These are phyloP conservation scores for Tympanuchus pallidicinctus DNA, from an alignment of 2,113 vertebrate species.

Conservation along the genomic window DNA sequence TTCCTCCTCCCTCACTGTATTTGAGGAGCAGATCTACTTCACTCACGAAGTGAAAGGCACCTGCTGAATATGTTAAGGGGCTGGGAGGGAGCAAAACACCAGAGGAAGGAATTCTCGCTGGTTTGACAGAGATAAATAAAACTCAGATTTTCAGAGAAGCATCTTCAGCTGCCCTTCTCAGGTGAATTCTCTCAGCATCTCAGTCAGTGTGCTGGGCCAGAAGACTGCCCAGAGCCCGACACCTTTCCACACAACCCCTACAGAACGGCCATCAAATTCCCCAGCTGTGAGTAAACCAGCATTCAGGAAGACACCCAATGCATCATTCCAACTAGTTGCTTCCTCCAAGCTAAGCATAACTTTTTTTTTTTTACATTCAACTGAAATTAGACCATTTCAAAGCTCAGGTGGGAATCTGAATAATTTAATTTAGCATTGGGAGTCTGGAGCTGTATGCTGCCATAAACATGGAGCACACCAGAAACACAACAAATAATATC, in stretches of 20 bases:
- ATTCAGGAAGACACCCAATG: neutral
- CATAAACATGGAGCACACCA: fast-evolving
- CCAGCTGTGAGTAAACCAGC: neutral
- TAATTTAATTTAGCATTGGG: neutral
- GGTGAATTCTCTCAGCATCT: neutral
- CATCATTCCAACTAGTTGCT: fast-evolving
- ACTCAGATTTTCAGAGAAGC: neutral
- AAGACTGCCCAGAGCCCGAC: too few relatives aligned
- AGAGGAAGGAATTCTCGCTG: neutral
- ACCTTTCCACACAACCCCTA: too few relatives aligned
- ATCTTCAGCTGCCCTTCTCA: neutral
- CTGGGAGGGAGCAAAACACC: neutral
- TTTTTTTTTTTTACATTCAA: neutral
- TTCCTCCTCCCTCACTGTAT: neutral
- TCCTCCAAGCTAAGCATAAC: neutral
- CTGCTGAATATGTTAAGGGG: too few relatives aligned
- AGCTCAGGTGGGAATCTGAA: neutral
- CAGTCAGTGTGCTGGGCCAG: neutral
- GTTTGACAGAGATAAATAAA: neutral
- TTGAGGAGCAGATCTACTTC: neutral
- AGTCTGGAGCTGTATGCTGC: neutral
- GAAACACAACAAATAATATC: neutral
- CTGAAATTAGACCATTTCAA: neutral
- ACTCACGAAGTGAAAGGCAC: neutral
- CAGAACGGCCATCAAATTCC: too few relatives aligned